Evolutionary conservation across 1,140 invertebrate genomes (phyloP).

Genomic region (Sitodiplosis mosellana): DNA sequence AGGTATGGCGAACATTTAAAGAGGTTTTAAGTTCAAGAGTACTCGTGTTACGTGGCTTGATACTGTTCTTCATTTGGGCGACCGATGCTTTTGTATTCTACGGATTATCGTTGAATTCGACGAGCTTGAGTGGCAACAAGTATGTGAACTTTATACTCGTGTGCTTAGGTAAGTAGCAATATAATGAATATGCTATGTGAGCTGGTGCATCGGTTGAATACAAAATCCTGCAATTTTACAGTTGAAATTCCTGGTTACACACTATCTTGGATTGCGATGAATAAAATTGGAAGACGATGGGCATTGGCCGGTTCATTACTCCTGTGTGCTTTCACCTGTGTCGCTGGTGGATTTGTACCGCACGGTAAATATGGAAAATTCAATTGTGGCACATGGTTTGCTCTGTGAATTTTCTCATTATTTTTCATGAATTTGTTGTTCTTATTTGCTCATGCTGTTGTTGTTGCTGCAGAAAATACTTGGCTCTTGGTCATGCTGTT

Average conservation of each 20-base stretch:
- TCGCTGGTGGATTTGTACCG: slow-evolving; percentile 21
- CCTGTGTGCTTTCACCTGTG: slow-evolving; percentile 34
- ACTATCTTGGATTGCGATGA: slow-evolving; percentile 29
- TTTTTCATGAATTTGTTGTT: no score
- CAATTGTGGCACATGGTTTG: neutral
- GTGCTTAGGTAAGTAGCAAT: slow-evolving; percentile 34
- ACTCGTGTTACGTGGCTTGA: neutral
- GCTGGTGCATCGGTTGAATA: neutral
- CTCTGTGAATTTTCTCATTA: no score
- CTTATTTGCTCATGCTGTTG: no score
- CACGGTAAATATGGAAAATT: slow-evolving; percentile 13
- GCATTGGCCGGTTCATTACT: slow-evolving; percentile 31
- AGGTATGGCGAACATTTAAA: no score
- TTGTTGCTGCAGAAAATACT: slow-evolving; percentile 20
- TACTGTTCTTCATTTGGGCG: slow-evolving; percentile 30
- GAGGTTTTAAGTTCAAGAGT: no score
- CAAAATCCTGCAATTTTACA: neutral
- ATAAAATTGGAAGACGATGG: slow-evolving; percentile 31
- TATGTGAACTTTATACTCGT: slow-evolving; percentile 38
- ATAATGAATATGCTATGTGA: slow-evolving; percentile 7
- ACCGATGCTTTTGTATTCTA: slow-evolving; percentile 53
- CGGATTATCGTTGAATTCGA: slow-evolving; percentile 48
- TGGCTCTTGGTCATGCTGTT: slow-evolving; percentile 34
- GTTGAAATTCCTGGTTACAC: slow-evolving; percentile 7
- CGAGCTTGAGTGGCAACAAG: slow-evolving; percentile 42